Base-by-base conservation (phyloP, 30 jellyfish, hydroid and myxozoan genomes). In the Nemopilema nomurai region DNA sequence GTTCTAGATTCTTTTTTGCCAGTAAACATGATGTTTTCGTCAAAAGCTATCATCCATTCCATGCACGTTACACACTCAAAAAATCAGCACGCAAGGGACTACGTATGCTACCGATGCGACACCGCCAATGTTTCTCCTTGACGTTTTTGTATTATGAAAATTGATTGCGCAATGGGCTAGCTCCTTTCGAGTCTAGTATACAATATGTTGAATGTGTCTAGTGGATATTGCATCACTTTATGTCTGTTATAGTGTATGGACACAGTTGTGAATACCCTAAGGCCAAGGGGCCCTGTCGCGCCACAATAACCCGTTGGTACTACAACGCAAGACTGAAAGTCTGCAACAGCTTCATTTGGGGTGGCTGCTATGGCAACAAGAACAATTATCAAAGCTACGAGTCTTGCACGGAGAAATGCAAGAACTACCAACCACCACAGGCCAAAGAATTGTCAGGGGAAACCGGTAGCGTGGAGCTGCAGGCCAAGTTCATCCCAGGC, bases 311-410 rank as follows among this genome's bases (percentile, higher is more conserved):
- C 1, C 91, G 96, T 16, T 94, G 91, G 95, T 89, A 84, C 69
- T 94, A 84, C 90, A 90, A 89, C 67, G 87, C 89, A 69, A 69
- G 89, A 4, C 50, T 67, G 68, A 63, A 94, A 30, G 49, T 26
- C 24, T 94, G 99, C 86, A 76, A 81, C 53, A 0, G 89, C n/a
- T 94, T 94, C 76, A 75, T 79, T 18, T 94, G 97, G 97, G 97
- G 99, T 57, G 99, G 99, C 13, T 94, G 99, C 83, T 52, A 32
- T 63, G 97, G 93, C 49, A 94, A 94, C 83, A 89, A 53, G 74
- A 94, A 94, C 87, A 94, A 86, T 41, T 94, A 89, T 68, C 84
- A 24, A 8, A 53, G 89, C 29, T 77, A 80, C 82, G 65, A 66
- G 17, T 81, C 91, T 16, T 94, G 99, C 74, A 62, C 69, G 87